These are phyloP conservation scores for Mylabris sibirica DNA, from an alignment of 2,888 invertebrate species.

Conservation along the genomic window DNA sequence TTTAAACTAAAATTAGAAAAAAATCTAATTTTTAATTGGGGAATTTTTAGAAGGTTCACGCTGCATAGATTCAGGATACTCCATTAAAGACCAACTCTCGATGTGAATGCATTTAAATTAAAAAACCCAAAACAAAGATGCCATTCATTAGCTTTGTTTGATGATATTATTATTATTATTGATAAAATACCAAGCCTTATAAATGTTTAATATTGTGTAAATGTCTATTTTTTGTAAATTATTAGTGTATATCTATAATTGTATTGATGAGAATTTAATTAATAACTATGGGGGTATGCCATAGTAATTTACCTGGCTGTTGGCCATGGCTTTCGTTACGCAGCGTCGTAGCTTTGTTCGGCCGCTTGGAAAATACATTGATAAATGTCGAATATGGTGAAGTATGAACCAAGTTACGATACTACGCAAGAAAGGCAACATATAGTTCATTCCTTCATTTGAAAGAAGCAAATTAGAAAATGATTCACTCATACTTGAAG, in stretches of 20 bases:
- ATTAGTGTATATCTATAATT: slow-evolving; percentile 19
- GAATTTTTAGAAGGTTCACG: slow-evolving; percentile 28
- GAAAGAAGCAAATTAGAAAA: not conserved
- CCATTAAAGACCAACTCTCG: slow-evolving; percentile 24
- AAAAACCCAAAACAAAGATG: not conserved
- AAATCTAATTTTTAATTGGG: too few species aligned
- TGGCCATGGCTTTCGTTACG: too few species aligned
- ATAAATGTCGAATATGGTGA: too few species aligned
- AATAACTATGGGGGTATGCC: too few species aligned
- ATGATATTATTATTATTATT: slow-evolving; percentile 13
- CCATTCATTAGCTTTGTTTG: slow-evolving; percentile 16
- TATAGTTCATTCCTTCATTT: not conserved
- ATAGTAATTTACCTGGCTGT: too few species aligned
- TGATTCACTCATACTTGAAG: too few species aligned
- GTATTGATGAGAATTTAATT: not conserved
- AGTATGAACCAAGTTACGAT: too few species aligned
- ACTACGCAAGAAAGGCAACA: too few species aligned
- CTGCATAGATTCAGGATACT: slow-evolving; percentile 27
- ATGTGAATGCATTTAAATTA: slow-evolving; percentile 20
- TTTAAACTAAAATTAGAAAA: not conserved
- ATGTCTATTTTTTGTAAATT: slow-evolving; percentile 36
- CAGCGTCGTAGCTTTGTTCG: too few species aligned
- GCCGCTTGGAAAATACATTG: too few species aligned
- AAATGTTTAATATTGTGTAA: slow-evolving; percentile 29
- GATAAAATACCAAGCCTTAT: slow-evolving; percentile 30